Base-by-base conservation (phyloP, 2,888 invertebrate species). In the Melanophora roralis region DNA sequence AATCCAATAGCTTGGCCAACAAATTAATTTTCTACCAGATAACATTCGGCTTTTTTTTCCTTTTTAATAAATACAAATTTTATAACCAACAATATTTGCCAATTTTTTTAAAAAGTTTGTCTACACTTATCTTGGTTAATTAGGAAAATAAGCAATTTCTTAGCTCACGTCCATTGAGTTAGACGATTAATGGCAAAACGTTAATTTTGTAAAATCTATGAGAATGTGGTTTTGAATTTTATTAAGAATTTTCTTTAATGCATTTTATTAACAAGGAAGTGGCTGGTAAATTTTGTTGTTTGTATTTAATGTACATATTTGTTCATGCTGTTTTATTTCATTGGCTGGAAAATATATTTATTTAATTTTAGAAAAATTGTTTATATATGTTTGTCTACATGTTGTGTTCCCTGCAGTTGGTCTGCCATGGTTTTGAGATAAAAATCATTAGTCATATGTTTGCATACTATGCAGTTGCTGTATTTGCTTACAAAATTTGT, bases 281-380 rank as follows among this genome's bases (percentile, higher is more conserved):
- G 67, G 53, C 34, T 67, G 43, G 1, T 57, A 51, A 59, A 57
- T 59, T 38, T 12, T 49, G 3, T 34, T 38, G 16, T 38, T 69
- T 64, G 12, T 23, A 32, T 55, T 57, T 40, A 16, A 21, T 62
- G 64, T 32, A 64, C 49, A 76, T 51, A 74, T 74, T 74, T 68
- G 57, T 27, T 64, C 64, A 53, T 69, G 73, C 59, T 64, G 69
- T 78, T 78, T 78, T 64, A 78, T 72, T 67, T 72, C 40, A 59
- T 65, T 59, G 59, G 21, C 14, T 59, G 47, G 36, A 49, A 34
- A 36, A 19, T 59, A 38, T 38, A 38, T 27, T 6, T 27, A 40
- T 60, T 51, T 34, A 16, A 34, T 23, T 49, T 14, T 11, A 32
- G 43, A 40, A 47, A 51, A 51, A 16, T 71, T 59, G 40, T 71